phyloP scores from a whole-genome alignment of 2,888 invertebrate species.

The Lithophane ornitopus region DNA sequence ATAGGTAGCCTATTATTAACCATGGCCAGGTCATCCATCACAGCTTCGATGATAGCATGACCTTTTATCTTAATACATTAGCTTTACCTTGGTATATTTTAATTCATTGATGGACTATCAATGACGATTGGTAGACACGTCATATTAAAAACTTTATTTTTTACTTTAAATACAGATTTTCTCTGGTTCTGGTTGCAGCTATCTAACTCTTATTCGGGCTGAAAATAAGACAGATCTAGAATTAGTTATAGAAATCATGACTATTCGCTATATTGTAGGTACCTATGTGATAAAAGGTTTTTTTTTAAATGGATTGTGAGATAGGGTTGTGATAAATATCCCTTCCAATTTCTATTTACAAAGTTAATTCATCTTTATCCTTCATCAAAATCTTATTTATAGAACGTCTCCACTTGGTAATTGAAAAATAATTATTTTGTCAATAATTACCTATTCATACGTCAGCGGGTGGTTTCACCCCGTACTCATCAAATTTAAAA shows the following conservation, averaged over 20 bases:
- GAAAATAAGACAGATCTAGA: background rate
- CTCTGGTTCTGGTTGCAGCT: background rate
- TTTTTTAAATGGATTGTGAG: background rate
- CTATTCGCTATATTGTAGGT: background rate
- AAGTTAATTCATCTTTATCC: background rate
- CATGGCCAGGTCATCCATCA: slow-evolving; percentile 48
- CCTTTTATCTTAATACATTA: slow-evolving; percentile 54
- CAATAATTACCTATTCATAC: background rate
- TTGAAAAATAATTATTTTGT: background rate
- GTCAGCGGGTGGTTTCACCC: background rate
- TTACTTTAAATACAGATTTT: background rate
- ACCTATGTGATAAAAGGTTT: background rate
- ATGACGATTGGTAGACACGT: background rate
- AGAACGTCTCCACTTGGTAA: background rate
- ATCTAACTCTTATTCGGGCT: background rate
- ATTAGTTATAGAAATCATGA: background rate
- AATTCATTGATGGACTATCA: background rate
- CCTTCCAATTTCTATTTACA: background rate
- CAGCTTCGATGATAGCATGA: slow-evolving; percentile 13
- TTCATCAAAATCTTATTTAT: slow-evolving; percentile 4
- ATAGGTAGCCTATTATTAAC: background rate
- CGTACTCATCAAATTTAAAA: slow-evolving; percentile 21
- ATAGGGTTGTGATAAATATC: background rate
- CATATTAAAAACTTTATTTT: background rate
- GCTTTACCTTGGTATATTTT: background rate